A percentile compares a stretch with the other conserved stretches of the same genome.
Evolutionary conservation across 2,113 vertebrate species (phyloP).

Genomic region (Sterrhoptilus dennistouni): DNA sequence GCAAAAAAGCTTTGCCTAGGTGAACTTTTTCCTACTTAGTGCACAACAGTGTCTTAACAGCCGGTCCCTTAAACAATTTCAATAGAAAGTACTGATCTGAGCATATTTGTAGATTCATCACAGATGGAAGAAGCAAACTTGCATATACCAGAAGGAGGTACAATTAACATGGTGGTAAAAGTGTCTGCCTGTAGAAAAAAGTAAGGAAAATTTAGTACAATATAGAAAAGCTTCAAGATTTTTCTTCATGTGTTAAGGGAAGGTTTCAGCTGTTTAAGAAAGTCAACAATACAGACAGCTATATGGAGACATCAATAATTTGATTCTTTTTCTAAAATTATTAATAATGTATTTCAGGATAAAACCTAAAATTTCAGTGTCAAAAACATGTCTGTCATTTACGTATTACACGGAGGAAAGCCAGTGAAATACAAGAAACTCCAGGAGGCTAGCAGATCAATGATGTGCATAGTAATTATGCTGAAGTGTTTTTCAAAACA

Average conservation of each 20-base stretch:
- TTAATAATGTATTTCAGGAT: not conserved
- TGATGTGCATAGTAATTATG: constrained; percentile 19
- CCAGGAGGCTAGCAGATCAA: constrained; percentile 3
- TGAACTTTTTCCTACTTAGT: not conserved
- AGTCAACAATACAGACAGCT: not conserved
- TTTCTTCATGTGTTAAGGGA: not conserved
- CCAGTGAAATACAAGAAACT: not conserved
- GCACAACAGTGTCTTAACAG: not conserved
- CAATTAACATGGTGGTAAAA: not conserved
- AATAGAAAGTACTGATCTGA: not conserved
- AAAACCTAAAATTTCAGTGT: not conserved
- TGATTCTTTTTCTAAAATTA: not conserved
- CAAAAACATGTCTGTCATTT: not conserved
- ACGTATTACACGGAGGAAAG: not conserved
- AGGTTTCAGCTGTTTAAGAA: not conserved
- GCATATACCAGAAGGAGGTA: not conserved
- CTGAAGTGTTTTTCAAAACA: constrained; percentile 27
- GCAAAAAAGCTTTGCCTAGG: not conserved
- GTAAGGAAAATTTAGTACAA: not conserved
- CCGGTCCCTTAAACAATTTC: not conserved
- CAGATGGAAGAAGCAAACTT: not conserved
- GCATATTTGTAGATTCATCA: not conserved
- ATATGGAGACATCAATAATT: not conserved
- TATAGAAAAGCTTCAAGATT: not conserved
- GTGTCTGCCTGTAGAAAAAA: not conserved